phyloP scores from a whole-genome alignment of 2,113 vertebrate genomes.

The Thinocorus orbignyianus region DNA sequence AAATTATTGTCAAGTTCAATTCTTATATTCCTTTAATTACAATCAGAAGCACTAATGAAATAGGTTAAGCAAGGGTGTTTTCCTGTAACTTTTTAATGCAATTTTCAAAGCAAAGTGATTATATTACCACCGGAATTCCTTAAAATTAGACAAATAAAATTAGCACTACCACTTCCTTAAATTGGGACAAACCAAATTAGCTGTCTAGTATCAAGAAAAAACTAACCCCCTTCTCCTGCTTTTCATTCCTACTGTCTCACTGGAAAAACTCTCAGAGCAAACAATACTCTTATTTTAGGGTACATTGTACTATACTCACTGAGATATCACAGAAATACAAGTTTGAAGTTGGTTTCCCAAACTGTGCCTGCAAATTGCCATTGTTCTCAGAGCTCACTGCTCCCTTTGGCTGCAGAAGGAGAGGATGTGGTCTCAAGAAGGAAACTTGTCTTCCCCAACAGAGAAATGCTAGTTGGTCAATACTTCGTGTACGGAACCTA shows the following conservation, averaged over 20 bases:
- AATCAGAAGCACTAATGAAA: background rate
- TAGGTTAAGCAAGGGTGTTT: background rate
- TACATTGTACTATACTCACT: background rate
- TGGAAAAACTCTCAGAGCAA: background rate
- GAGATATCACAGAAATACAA: background rate
- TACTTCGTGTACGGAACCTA: background rate
- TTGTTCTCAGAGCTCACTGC: background rate
- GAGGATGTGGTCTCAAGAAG: background rate
- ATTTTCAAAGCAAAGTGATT: background rate
- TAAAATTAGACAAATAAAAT: background rate
- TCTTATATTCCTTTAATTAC: background rate
- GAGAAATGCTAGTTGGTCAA: background rate
- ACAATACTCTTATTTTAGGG: background rate
- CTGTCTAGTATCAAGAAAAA: background rate
- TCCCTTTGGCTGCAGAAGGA: background rate
- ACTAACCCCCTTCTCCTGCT: fast-evolving
- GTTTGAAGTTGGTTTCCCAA: background rate
- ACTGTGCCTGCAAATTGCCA: background rate
- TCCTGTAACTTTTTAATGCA: background rate
- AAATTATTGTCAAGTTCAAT: background rate
- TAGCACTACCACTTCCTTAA: background rate
- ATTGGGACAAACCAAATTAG: background rate
- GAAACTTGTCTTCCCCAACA: background rate
- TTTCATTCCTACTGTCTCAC: background rate
- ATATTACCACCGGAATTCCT: background rate